Base-by-base conservation (phyloP, 2,888 invertebrate genomes). In the Auanema freiburgensis region DNA sequence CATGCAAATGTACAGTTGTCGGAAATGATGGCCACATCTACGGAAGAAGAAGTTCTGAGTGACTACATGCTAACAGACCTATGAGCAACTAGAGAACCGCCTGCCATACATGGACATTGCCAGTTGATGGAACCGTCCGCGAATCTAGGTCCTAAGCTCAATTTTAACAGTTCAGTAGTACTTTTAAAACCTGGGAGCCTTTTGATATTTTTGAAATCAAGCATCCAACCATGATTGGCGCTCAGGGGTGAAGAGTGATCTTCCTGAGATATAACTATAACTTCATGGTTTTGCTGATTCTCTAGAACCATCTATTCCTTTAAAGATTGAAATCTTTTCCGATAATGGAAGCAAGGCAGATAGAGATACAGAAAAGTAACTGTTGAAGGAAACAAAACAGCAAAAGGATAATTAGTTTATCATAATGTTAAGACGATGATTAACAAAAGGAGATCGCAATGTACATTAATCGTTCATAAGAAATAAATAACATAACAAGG, bases 91-190 rank as follows among this genome's bases (percentile, higher is more conserved):
- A 73, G 41, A 14, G 71, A 68, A 12, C 73, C 73, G 1, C 71
- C 71, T 6, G 67, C 71, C 73, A 73, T 73, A 51, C 73, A 73
- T 16, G 71, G 51, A 46, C 73, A 73, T 46, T 73, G 69, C 73
- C 73, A 73, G 57, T 73, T 73, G 49, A 73, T 73, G 0, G 66
- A 55, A 8, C 71, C 71, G 57, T 73, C 73, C 0, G 69, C 57
- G 24, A 73, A 62, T 0, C 53, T 25, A 10, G 73, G 73, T 43
- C 73, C 72, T 70, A 56, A 40, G 62, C n/a, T n/a, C n/a, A n/a
- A n/a, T n/a, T n/a, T n/a, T n/a, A n/a, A n/a, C n/a, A n/a, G n/a
- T n/a, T n/a, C n/a, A n/a, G n/a, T n/a, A n/a, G n/a, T n/a, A n/a
- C n/a, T 33, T 33, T 33, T 8, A 33, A 18, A 21, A 46, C 46